These are phyloP conservation scores for Syrrhaptes paradoxus DNA, from an alignment of 2,113 vertebrate genomes.

Conservation along the genomic window DNA sequence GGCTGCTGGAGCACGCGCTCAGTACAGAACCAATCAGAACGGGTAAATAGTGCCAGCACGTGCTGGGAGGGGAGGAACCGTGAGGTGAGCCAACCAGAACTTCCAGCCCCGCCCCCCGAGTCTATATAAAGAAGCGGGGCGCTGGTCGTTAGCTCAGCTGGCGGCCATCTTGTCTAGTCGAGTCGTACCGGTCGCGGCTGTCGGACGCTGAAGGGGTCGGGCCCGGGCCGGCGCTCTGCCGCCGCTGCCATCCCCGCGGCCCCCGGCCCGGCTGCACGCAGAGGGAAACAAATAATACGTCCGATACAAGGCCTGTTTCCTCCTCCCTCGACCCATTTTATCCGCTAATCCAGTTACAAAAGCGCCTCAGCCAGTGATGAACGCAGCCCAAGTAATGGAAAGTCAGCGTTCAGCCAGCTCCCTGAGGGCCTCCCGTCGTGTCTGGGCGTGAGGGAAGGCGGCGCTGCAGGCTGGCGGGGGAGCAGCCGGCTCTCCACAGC, in stretches of 20 bases:
- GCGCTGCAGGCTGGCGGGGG: background rate
- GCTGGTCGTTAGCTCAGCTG: accelerated
- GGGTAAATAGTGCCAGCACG: background rate
- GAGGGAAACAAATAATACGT: accelerated
- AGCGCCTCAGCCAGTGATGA: background rate
- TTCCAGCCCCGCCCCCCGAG: background rate
- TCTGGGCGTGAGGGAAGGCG: background rate
- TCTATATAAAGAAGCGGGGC: background rate
- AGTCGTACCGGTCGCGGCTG: accelerated
- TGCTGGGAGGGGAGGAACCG: background rate
- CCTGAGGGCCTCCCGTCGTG: background rate
- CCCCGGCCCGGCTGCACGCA: no score
- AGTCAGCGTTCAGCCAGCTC: background rate
- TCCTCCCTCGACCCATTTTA: background rate
- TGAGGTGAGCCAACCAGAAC: background rate
- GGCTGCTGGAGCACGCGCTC: background rate
- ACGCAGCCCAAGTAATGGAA: background rate
- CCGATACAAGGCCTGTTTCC: accelerated
- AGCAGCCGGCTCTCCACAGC: background rate
- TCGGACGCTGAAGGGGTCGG: background rate
- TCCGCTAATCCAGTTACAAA: background rate
- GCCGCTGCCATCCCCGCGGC: no score
- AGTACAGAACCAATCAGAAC: background rate
- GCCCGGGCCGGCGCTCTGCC: accelerated
- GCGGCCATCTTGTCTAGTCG: accelerated